Evolutionary conservation across 2,113 vertebrate genomes (phyloP), one percentile per base, ranked within the genome.

Genomic region (Prinia subflava): DNA sequence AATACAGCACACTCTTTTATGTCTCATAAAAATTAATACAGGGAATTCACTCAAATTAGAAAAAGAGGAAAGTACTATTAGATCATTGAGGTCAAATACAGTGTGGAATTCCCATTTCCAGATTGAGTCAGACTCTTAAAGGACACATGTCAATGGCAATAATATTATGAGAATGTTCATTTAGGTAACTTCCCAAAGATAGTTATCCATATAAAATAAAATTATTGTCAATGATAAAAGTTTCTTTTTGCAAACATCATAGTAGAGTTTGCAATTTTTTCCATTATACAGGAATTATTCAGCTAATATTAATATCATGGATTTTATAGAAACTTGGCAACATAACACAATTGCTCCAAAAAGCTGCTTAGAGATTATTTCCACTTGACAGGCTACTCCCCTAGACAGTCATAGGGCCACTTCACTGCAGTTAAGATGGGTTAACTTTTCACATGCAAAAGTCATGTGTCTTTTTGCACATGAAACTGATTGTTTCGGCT

Each of bases 311-410:
- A 87, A 85, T 83, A 67, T 44, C 3, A n/a, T 33, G 17, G 59
- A 55, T 70, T 75, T 90, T 95, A 81, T 15, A 76, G 85, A 95
- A 97, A 76, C 53, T 89, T 96, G 70, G 68, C 77, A 93, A 89
- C 47, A 88, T 41, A 49, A 75, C 59, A 65, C 47, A 90, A 55
- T 35, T 75, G 37, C 75, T 95, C 27, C 49, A 75, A 87, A 95
- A 94, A 77, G 6, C 59, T 70, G 50, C 75, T 88, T 70, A 83
- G 67, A 91, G 35, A 81, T 86, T 91, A 88, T 96, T 95, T 95
- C 84, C 74, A 75, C 47, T 77, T 91, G 77, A 87, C 42, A 83
- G 74, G 21, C 55, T 44, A 33, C 37, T 55, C 57, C 6, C 14
- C 39, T 5, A 63, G 37, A 75, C 39, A 37, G 41, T 74, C 39